A percentile compares a stretch with the other conserved stretches of the same genome.
Conservation (phyloP, 35 echinoderm and acorn worm species). For the Heliocidaris erythrogramma region DNA sequence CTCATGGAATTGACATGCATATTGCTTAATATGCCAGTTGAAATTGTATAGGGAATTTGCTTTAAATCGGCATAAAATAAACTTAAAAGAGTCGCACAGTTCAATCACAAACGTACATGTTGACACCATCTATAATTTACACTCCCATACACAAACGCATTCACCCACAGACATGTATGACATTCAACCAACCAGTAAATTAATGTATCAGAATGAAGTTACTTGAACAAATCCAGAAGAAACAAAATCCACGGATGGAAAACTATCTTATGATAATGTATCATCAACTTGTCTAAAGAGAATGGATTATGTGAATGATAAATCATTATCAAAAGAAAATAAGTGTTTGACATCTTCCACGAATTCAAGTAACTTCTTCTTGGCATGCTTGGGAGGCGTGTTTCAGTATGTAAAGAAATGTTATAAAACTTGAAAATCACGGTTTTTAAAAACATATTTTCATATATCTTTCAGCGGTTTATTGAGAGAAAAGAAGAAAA, state of each 20-base stretch:
- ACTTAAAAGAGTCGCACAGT: too few relatives aligned
- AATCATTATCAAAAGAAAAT: too few relatives aligned
- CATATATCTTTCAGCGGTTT: conserved; percentile 17
- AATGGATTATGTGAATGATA: not conserved
- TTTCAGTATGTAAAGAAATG: not conserved
- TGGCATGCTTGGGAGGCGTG: not conserved
- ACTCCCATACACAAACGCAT: too few relatives aligned
- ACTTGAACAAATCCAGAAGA: not conserved
- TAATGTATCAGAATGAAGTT: not conserved
- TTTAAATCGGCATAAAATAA: too few relatives aligned
- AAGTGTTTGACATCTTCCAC: not conserved
- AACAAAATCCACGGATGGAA: not conserved
- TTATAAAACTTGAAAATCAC: not conserved
- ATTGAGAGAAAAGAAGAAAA: conserved; percentile 17
- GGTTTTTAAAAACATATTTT: not conserved
- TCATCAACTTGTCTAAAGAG: not conserved
- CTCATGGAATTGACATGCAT: too few relatives aligned
- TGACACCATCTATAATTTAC: too few relatives aligned
- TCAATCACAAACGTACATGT: too few relatives aligned
- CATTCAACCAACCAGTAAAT: not conserved
- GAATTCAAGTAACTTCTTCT: not conserved
- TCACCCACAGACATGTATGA: not conserved
- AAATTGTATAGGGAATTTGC: too few relatives aligned
- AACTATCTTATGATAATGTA: not conserved
- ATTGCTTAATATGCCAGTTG: too few relatives aligned